Evolutionary conservation across 2,113 vertebrate genomes (phyloP), one percentile per base, ranked within the genome.

Genomic region (Suricata suricatta): DNA sequence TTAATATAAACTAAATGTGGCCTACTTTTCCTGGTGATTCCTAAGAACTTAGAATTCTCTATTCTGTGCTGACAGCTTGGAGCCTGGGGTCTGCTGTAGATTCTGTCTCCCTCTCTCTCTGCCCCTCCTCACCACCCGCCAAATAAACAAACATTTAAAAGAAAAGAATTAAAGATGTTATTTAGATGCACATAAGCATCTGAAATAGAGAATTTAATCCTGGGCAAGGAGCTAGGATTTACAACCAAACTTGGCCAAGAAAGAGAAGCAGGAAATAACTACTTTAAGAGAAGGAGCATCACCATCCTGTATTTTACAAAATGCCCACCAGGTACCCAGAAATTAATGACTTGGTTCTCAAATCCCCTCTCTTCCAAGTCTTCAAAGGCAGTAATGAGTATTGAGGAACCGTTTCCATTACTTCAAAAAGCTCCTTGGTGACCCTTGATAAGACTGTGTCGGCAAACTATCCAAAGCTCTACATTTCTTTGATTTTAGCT

Each of bases 401-500:
- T 31, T 16, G 13, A 19, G 60, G 25, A 47, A 31, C n/a, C 66
- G 41, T 57, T 87, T 69, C 50, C 66, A 41, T 57, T 31, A 64
- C 35, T 77, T 79, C 3, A 13, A 52, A 89, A 77, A 92, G 33
- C 71, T 82, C 31, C 25, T 14, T 83, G 29, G 38, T 47, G 76
- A 50, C 31, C 64, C 21, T 64, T 68, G 13, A 31, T 47, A 57
- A 47, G 29, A 66, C 57, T 54, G n/a, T 10, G 5, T 2, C 47
- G 63, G 13, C 21, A 76, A 12, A 17, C 25, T 21, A 38, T 66
- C 79, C 79, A 72, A 94, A 86, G 52, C 27, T 47, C 23, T 29
- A 19, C 80, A 33, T 69, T 60, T 44, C 54, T 95, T 95, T 84
- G 63, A 81, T 72, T 89, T 89, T 69, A 76, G 17, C 60, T 96